Evolutionary conservation across 2,888 invertebrate species (phyloP).

Genomic region (Miltochrista miniata): DNA sequence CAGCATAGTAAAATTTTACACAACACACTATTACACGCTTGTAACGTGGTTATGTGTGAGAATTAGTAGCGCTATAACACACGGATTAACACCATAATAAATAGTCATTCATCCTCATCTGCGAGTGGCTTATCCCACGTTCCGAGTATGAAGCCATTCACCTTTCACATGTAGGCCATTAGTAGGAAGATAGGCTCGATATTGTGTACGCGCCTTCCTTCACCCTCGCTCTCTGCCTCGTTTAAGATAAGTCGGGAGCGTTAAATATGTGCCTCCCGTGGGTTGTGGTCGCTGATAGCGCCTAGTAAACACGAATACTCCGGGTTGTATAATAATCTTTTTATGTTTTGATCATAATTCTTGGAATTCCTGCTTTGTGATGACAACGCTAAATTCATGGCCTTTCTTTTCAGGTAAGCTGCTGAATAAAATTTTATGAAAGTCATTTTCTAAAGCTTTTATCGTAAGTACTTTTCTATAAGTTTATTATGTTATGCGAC

Average conservation of each 20-base stretch:
- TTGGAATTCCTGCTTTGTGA: conserved; percentile 25
- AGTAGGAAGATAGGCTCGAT: conserved; percentile 76
- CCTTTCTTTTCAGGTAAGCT: conserved; percentile 43
- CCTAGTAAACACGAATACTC: conserved; percentile 48
- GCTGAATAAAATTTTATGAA: conserved; percentile 8
- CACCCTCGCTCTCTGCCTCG: conserved; percentile 46
- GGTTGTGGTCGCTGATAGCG: conserved; percentile 56
- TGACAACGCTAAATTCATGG: conserved; percentile 19
- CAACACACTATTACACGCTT: no score
- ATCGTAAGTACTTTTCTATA: conserved; percentile 20
- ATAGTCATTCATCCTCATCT: conserved; percentile 55
- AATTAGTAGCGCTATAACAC: no score
- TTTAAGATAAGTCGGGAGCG: conserved; percentile 68
- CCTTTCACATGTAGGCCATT: conserved; percentile 78
- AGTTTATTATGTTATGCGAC: conserved; percentile 9
- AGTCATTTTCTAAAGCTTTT: conserved; percentile 11
- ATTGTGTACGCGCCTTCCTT: conserved; percentile 59
- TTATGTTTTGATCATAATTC: conserved; percentile 41
- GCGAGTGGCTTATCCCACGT: conserved; percentile 57
- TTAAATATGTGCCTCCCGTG: conserved; percentile 70
- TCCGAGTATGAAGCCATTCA: conserved; percentile 68
- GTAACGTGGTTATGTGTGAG: no score
- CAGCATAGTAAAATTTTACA: no score
- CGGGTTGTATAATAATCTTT: conserved; percentile 42
- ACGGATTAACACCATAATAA: conserved; percentile 52